phyloP scores from a whole-genome alignment of 2,888 invertebrate genomes.

The Tubulanus polymorphus region DNA sequence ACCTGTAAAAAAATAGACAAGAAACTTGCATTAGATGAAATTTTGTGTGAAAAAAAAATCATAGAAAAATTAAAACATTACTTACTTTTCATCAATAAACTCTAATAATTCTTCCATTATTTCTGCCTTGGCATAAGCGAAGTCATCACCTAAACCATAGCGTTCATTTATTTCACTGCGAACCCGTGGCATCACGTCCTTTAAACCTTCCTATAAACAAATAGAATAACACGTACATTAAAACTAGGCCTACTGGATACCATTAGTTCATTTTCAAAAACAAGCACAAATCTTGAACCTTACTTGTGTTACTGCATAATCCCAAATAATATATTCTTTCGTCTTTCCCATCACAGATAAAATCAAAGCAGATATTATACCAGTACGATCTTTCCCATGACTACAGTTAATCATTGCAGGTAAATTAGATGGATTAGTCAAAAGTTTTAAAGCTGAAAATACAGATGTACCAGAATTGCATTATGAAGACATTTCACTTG shows the following conservation, averaged over 20 bases:
- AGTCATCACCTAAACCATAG: slow-evolving; percentile 28
- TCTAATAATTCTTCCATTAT: slow-evolving; percentile 28
- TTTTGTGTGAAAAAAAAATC: neutral
- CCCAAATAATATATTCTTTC: slow-evolving; percentile 28
- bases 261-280: too few relatives aligned
- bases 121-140: slow-evolving; percentile 23
- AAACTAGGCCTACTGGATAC: too few relatives aligned
- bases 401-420: slow-evolving; percentile 45
- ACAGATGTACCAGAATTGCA: neutral
- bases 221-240: too few relatives aligned
- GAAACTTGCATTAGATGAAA: neutral
- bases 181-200: slow-evolving; percentile 21
- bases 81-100: slow-evolving; percentile 31
- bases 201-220: slow-evolving; percentile 19
- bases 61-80: neutral
- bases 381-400: slow-evolving; percentile 45
- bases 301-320: slow-evolving; percentile 38
- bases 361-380: slow-evolving; percentile 37
- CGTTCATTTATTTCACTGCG: slow-evolving; percentile 26
- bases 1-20: slow-evolving; percentile 22
- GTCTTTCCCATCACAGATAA: slow-evolving; percentile 31
- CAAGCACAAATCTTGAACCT: neutral
- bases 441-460: slow-evolving; percentile 36
- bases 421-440: slow-evolving; percentile 27
- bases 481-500: too few relatives aligned